Evolutionary conservation across 2,888 invertebrate species (phyloP).

Genomic region (Xanthia togata): DNA sequence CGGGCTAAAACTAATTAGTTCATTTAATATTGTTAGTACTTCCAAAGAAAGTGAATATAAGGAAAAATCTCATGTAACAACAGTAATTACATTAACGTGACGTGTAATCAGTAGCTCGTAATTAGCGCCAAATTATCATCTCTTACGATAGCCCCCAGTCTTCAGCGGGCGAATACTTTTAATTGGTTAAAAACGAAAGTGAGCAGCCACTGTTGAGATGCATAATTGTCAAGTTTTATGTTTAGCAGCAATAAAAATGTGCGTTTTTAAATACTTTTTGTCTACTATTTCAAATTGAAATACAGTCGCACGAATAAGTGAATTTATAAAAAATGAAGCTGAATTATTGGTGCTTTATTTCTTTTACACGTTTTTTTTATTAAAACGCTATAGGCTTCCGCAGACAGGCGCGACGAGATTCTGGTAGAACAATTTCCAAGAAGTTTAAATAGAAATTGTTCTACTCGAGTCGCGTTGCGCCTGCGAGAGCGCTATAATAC

Average conservation of each 20-base stretch:
- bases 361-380: neutral
- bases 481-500: neutral
- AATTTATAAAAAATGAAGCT: neutral
- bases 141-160: slow-evolving; percentile 38
- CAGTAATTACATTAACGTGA: slow-evolving; percentile 56
- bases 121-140: slow-evolving; percentile 66
- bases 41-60: slow-evolving; percentile 56
- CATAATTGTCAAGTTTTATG: slow-evolving; percentile 56
- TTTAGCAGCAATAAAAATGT: slow-evolving; percentile 39
- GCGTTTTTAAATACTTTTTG: slow-evolving; percentile 5
- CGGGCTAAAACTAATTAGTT: too few species aligned
- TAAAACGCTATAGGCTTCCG: too few species aligned
- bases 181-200: slow-evolving; percentile 74
- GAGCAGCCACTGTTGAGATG: slow-evolving; percentile 27
- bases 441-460: too few species aligned
- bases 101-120: slow-evolving; percentile 52
- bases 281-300: slow-evolving; percentile 16
- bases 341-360: neutral
- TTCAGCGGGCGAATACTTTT: slow-evolving; percentile 63
- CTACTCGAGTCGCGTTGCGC: too few species aligned
- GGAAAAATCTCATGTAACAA: slow-evolving; percentile 51
- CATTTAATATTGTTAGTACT: too few species aligned
- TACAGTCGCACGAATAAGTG: slow-evolving; percentile 18
- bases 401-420: too few species aligned
- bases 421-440: too few species aligned